Evolutionary conservation across 1,140 invertebrate genomes (phyloP), one percentile per base, ranked within the genome.

Genomic region (Protaetia brevitarsis): DNA sequence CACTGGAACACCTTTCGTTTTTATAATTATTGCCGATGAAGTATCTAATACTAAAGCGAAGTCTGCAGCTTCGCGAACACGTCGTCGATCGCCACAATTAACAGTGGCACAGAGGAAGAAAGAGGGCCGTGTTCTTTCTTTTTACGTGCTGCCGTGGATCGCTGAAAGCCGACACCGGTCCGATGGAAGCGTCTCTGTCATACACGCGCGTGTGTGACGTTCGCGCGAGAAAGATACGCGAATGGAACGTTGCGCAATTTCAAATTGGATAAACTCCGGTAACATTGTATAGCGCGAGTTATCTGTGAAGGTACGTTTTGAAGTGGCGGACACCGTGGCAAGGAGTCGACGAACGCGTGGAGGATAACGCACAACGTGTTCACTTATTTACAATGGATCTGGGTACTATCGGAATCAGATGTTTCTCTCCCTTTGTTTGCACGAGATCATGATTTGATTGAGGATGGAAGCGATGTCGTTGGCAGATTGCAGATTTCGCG

Each of bases 1-100:
- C 13, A 8, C 19, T 51, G 41, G 19, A 23, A 51, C 41, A 19
- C 19, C 19, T 51, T 19, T 51, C n/a, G n/a, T n/a, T n/a, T n/a
- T n/a, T n/a, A n/a, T n/a, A n/a, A n/a, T n/a, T n/a, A n/a, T n/a
- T n/a, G n/a, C n/a, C n/a, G n/a, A n/a, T n/a, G n/a, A n/a, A n/a
- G n/a, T n/a, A n/a, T n/a, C n/a, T n/a, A n/a, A n/a, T n/a, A n/a
- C n/a, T n/a, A n/a, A n/a, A 51, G 41, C 41, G 41, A 51, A 51
- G 41, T 51, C 6, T 51, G 41, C 41, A 26, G 41, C 41, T 51
- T 51, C 41, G 41, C 41, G 41, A 51, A 51, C 41, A 51, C 41
- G 41, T 51, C 26, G 41, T 23, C 41, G 41, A 23, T 19, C 41
- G 41, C 41, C 26, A 51, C 41, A 51, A 51, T 51, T 51, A 51